Evolutionary conservation across 2,888 invertebrate genomes (phyloP).

Genomic region (Drosophila conformis): DNA sequence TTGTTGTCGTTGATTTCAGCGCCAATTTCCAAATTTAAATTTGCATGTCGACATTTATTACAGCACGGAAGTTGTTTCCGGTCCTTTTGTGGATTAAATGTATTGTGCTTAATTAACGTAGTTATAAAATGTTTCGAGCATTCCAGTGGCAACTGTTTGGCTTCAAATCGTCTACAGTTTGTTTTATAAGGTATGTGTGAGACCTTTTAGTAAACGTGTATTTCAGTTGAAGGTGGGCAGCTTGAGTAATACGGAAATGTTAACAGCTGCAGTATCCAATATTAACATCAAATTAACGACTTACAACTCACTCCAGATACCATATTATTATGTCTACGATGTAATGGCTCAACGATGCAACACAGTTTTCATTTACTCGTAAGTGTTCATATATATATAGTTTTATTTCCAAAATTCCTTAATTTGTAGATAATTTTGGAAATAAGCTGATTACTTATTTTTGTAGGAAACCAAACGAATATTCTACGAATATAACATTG

Average conservation of each 20-base stretch:
- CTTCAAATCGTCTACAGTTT: slow-evolving; percentile 11
- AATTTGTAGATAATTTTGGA: neutral
- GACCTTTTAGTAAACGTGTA: neutral
- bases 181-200: slow-evolving; percentile 36
- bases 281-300: neutral
- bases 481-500: neutral
- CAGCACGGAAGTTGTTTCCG: slow-evolving; percentile 22
- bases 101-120: slow-evolving; percentile 7
- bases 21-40: slow-evolving; percentile 41
- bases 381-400: neutral
- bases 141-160: slow-evolving; percentile 42
- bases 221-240: slow-evolving; percentile 12
- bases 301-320: neutral
- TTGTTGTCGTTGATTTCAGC: slow-evolving; percentile 20
- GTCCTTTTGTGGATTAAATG: slow-evolving; percentile 18
- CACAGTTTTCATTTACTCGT: neutral
- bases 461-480: neutral
- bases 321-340: neutral
- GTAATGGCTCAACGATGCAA: neutral
- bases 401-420: neutral
- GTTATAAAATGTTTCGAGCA: slow-evolving; percentile 8
- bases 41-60: slow-evolving; percentile 23
- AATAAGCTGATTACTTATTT: neutral
- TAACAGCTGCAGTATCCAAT: neutral
- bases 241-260: slow-evolving; percentile 6